Conservation (phyloP, 37 sponge, comb jelly and placozoan genomes). For the Dysidea cf. avara region DNA sequence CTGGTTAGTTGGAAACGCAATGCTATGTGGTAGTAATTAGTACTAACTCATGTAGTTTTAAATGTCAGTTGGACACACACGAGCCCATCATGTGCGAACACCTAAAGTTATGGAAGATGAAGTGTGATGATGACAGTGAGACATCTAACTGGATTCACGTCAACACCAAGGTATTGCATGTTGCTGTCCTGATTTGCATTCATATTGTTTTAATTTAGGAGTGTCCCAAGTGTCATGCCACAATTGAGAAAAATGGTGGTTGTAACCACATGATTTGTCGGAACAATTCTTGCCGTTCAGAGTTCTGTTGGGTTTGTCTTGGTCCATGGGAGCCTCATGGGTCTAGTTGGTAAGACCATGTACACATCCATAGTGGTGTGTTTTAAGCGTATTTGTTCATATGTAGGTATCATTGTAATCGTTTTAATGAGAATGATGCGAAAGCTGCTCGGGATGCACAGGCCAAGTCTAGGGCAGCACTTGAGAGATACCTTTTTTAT, state of each 20-base stretch:
- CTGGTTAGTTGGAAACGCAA: conserved; percentile 49
- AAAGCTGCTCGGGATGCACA: conserved; percentile 74
- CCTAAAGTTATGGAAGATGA: conserved; percentile 77
- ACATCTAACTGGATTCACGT: conserved; percentile 91
- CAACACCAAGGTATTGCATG: conserved; percentile 94
- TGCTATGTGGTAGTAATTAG: neutral
- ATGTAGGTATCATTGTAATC: conserved; percentile 87
- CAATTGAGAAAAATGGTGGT: conserved; percentile 96
- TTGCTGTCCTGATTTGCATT: neutral
- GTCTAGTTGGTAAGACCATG: conserved; percentile 71
- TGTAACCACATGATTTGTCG: conserved; percentile 93
- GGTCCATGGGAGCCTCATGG: conserved; percentile 94
- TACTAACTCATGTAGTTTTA: conserved; percentile 26
- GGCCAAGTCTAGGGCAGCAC: conserved; percentile 63
- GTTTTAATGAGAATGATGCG: conserved; percentile 76
- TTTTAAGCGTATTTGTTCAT: neutral
- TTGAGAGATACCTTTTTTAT: conserved; percentile 87
- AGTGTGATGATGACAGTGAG: conserved; percentile 95
- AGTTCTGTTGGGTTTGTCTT: conserved; percentile 93
- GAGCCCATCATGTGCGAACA: conserved; percentile 59
- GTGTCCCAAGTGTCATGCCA: conserved; percentile 88
- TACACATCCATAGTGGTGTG: neutral
- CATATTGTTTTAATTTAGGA: conserved; percentile 39
- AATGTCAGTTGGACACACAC: conserved; percentile 57
- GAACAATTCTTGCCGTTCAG: conserved; percentile 65